Evolutionary conservation across 2,888 invertebrate species (phyloP).

Genomic region (Trichopoda pennipes): DNA sequence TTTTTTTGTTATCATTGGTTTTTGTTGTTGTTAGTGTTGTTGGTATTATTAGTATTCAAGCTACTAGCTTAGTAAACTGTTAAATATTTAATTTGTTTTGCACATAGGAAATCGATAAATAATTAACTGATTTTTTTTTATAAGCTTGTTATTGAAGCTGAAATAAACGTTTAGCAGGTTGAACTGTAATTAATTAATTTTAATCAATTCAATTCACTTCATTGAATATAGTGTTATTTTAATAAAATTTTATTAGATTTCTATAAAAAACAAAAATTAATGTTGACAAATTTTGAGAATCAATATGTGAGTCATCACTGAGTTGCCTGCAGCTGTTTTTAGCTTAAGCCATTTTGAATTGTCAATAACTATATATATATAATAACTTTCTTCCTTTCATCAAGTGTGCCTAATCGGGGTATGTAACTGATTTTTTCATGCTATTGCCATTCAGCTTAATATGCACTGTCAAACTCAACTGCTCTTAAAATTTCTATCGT

Average conservation of each 20-base stretch:
- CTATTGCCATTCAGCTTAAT: too few species aligned
- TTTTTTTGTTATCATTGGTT: neutral
- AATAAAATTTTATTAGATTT: neutral
- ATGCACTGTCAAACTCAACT: too few species aligned
- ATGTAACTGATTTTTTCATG: too few species aligned
- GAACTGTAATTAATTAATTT: neutral
- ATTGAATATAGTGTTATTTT: neutral
- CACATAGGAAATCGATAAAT: neutral
- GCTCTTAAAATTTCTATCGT: too few species aligned
- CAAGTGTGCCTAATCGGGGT: too few species aligned
- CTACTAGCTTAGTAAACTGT: slow-evolving; percentile 33
- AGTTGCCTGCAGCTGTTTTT: too few species aligned
- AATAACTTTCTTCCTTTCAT: too few species aligned
- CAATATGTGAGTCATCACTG: too few species aligned
- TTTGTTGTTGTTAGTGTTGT: slow-evolving; percentile 12
- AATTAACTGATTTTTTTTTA: slow-evolving; percentile 24
- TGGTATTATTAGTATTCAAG: slow-evolving; percentile 17
- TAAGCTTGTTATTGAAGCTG: neutral
- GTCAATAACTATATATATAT: too few species aligned
- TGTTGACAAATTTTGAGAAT: too few species aligned
- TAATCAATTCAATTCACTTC: slow-evolving; percentile 1
- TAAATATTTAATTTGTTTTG: slow-evolving; percentile 39
- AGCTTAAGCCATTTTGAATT: too few species aligned
- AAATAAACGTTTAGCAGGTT: slow-evolving; percentile 5
- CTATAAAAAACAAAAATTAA: too few species aligned